Base-by-base conservation (phyloP, 2,797 vertebrate species). In the Furcifer pardalis region DNA sequence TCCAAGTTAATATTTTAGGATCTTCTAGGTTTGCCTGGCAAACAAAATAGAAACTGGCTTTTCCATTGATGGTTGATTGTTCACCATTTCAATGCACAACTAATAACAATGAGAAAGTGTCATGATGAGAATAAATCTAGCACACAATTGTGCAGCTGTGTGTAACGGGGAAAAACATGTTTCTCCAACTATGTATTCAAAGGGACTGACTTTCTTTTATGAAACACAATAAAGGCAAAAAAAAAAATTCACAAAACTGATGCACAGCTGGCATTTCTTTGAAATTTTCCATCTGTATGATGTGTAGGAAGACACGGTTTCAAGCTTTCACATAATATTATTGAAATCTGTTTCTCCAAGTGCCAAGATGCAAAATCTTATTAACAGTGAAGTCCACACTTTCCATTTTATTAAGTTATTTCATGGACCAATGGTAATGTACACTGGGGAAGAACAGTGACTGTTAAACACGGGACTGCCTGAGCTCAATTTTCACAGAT, bases 61-160 rank as follows among this genome's bases (percentile, higher is more conserved):
- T 79, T 44, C 65, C 44, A 19, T 65, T 8, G 60, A 7, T 32
- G 9, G 10, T 65, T 32, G n/a, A 37, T 49, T 46, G 19, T 59
- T 30, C 25, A 73, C 79, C 81, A 27, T 6, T 82, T 60, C 77
- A 87, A 27, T 81, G 56, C 25, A 32, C 88, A 87, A 90, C 77
- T 66, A 86, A 89, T 49, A 23, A 83, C 77, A 78, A 62, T 77
- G 5, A 56, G 30, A 60, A 40, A 69, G 44, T n/a, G 79, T 17
- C 19, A 77, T 49, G 75, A 87, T 44, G 68, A 60, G 87, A 85
- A 71, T 82, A 84, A 44, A 37, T 87, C 77, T 77, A 40, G 42
- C 72, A 87, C 81, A 49, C 12, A 92, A 90, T 66, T 86, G 72
- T 88, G 82, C 86, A 93, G 79, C 89, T 90, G 72, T 23, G 81